Base-by-base conservation (phyloP, 2,113 vertebrate species). In the Tretioscincus oriximinensis region DNA sequence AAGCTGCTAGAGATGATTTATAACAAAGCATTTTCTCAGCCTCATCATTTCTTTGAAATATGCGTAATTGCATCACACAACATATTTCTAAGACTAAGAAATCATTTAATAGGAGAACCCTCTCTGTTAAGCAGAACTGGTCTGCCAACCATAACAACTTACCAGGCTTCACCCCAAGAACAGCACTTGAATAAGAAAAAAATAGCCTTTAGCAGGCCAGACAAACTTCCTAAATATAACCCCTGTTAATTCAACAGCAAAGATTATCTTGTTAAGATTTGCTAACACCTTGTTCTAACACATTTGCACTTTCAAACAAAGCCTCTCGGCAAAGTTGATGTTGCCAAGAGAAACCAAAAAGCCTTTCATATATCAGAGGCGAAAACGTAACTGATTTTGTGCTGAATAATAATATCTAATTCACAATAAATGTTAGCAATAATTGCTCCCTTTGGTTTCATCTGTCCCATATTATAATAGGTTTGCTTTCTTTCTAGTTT, bases 91-190 rank as follows among this genome's bases (percentile, higher is more conserved):
- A 29, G 2, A 51, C 49, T 21, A 60, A 58, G n/a, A 72, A 63
- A 31, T 68, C 3, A 49, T 63, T 47, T 49, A 61, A 18, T 28
- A 22, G 2, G 14, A 47, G 41, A 64, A 49, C 58, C 58, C 69
- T 3, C 4, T 0, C 0, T 9, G 1, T 18, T 14, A 0, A 61
- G 73, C 63, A 58, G 66, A 22, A 0, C 21, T 49, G 47, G 49
- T 76, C 76, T 74, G 9, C 58, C 58, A 69, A 31, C 10, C 80
- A 5, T 77, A 26, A 58, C 9, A 3, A 73, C 60, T 28, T 47
- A 6, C 9, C 26, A 21, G 35, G 35, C 51, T 71, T 1, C 41
- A 8, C 28, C 68, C 7, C 11, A n/a, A 51, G 8, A 72, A 11
- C 68, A 63, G 78, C 20, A 47, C 61, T n/a, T 2, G 1, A 47